Evolutionary conservation across 2,797 vertebrate species (phyloP), one percentile per base, ranked within the genome.

Genomic region (Acanthiza pusilla): DNA sequence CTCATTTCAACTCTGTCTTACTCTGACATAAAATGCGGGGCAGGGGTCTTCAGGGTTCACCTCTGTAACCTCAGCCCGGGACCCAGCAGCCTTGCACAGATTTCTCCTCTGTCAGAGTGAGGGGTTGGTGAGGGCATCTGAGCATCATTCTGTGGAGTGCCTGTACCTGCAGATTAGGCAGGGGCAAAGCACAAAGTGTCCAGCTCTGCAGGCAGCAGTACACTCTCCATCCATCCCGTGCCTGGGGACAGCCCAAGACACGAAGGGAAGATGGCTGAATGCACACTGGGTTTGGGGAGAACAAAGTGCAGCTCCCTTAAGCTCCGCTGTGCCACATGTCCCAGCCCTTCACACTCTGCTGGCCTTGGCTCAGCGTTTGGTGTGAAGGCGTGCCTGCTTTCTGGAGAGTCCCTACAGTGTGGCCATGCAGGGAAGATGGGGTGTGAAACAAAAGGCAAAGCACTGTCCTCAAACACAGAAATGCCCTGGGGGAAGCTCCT

Each of bases 401-500:
- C n/a, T 19, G 16, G 5, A 13, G 65, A 50, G 30, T 42, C n/a
- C 40, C 51, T 82, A 5, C 23, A 34, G 0, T 7, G 9, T 27
- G 50, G 10, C 29, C 34, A 7, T 38, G 76, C 30, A 5, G 27
- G 15, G 36, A 62, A 51, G 22, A 47, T 3, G 18, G n/a, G 9
- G 7, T 10, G 30, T 50, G 22, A 79, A 91, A n/a, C 2, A 2
- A 85, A 70, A 62, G 20, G 23, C 36, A 53, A 88, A 77, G 5
- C 0, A 3, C 51, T 84, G 30, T 68, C 26, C 42, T 86, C 61
- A 72, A 63, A 32, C 13, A 45, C 2, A 25, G 36, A 50, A 76
- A 10, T 6, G 14, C 25, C 20, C 11, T 0, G 0, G 20, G 42
- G 40, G 16, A 57, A 81, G 13, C 0, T 43, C 36, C 30, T 34